phyloP scores from a whole-genome alignment of 2,888 invertebrate genomes.

The Reticulitermes lucifugus region DNA sequence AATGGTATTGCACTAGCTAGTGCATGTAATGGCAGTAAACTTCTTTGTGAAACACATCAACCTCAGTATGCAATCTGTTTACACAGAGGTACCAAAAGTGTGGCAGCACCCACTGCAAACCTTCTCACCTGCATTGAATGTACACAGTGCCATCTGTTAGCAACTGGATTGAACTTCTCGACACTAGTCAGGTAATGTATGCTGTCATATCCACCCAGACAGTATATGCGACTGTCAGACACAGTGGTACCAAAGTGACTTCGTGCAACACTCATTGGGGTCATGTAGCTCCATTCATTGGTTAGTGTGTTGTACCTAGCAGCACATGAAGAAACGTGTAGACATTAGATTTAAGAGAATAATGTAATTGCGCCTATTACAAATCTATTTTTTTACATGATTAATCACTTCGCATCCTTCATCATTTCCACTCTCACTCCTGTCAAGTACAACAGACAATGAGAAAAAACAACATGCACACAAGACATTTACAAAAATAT shows the following conservation, averaged over 20 bases:
- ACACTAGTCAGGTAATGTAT: conserved; percentile 58
- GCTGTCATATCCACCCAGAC: conserved; percentile 59
- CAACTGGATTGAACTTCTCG: conserved; percentile 60
- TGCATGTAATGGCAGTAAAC: too few species aligned
- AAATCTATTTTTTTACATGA: too few species aligned
- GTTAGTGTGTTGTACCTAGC: conserved; percentile 58
- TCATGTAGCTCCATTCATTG: conserved; percentile 58
- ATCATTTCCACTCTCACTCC: too few species aligned
- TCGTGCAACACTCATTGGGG: conserved; percentile 58
- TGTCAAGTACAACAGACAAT: too few species aligned
- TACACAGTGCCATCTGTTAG: conserved; percentile 60
- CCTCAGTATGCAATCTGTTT: too few species aligned
- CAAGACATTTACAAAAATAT: too few species aligned
- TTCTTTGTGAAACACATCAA: too few species aligned
- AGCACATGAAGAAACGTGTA: not conserved
- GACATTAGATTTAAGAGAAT: too few species aligned
- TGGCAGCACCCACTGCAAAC: conserved; percentile 56
- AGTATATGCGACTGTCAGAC: conserved; percentile 58
- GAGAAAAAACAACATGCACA: too few species aligned
- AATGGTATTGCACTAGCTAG: too few species aligned
- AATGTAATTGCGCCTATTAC: too few species aligned
- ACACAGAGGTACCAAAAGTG: conserved; percentile 55
- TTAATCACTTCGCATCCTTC: too few species aligned
- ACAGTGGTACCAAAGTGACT: conserved; percentile 58
- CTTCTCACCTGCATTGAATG: conserved; percentile 55